Conservation (phyloP, 2,888 invertebrate genomes). For the Pollenia labialis region DNA sequence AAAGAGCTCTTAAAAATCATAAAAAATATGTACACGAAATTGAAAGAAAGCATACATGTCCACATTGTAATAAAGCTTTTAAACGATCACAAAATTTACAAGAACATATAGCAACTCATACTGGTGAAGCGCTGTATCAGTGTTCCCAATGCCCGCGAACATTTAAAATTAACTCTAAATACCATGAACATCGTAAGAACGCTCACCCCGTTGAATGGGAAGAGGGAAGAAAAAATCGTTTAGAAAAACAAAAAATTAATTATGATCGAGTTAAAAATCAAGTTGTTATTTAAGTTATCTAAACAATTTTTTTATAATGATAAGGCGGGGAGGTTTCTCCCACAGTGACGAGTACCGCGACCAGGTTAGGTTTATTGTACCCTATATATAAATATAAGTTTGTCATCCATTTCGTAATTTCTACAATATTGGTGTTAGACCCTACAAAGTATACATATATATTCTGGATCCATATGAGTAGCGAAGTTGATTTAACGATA, state of each 20-base stretch:
- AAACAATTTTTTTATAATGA: no score
- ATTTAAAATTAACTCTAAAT: slow-evolving; percentile 83
- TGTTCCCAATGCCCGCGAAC: slow-evolving; percentile 82
- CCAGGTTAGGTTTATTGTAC: no score
- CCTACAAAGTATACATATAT: no score
- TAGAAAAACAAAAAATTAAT: slow-evolving; percentile 65
- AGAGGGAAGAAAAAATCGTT: slow-evolving; percentile 72
- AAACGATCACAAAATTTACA: slow-evolving; percentile 71
- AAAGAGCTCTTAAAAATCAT: slow-evolving; percentile 74
- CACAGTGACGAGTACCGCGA: no score
- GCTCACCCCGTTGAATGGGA: slow-evolving; percentile 82
- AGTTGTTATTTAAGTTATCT: slow-evolving; percentile 53
- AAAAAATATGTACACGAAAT: slow-evolving; percentile 75
- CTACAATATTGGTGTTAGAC: no score
- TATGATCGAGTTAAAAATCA: slow-evolving; percentile 61
- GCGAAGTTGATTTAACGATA: no score
- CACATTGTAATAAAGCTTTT: slow-evolving; percentile 75
- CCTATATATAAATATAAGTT: no score
- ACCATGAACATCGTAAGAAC: slow-evolving; percentile 83
- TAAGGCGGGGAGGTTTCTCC: no score
- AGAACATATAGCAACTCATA: slow-evolving; percentile 83
- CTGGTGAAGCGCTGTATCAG: slow-evolving; percentile 81
- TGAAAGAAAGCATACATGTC: slow-evolving; percentile 75
- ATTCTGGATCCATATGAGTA: no score
- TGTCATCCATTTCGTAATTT: no score